Evolutionary conservation across 2,888 invertebrate genomes (phyloP).

Genomic region (Chaetogeoica ovagalla): DNA sequence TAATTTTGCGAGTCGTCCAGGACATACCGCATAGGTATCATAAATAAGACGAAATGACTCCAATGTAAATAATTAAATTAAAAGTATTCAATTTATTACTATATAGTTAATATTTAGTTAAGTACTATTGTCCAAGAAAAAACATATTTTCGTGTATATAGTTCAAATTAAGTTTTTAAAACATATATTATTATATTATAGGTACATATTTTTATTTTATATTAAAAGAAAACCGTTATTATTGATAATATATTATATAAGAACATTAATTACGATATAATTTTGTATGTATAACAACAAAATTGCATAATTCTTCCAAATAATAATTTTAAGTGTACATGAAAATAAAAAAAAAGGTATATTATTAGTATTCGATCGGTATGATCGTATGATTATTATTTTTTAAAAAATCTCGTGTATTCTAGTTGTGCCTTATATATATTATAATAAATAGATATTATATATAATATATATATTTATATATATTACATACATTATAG

Average conservation of each 20-base stretch:
- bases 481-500: neutral
- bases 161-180: no score
- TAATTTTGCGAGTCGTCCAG: no score
- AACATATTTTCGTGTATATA: neutral
- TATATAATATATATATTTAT: no score
- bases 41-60: neutral
- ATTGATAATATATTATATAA: neutral
- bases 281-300: conserved; percentile 21
- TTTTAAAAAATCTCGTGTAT: conserved; percentile 6
- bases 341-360: neutral
- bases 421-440: conserved; percentile 43
- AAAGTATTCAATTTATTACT: neutral
- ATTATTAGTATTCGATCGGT: neutral
- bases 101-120: neutral
- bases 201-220: no score
- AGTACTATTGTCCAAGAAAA: conserved; percentile 6
- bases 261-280: no score
- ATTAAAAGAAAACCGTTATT: neutral
- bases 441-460: no score
- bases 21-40: no score
- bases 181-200: no score
- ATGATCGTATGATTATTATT: no score
- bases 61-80: neutral
- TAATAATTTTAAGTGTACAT: conserved; percentile 4
- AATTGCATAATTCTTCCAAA: conserved; percentile 42